Base-by-base conservation (phyloP, 1,140 invertebrate species). In the Mactra quadrangularis region DNA sequence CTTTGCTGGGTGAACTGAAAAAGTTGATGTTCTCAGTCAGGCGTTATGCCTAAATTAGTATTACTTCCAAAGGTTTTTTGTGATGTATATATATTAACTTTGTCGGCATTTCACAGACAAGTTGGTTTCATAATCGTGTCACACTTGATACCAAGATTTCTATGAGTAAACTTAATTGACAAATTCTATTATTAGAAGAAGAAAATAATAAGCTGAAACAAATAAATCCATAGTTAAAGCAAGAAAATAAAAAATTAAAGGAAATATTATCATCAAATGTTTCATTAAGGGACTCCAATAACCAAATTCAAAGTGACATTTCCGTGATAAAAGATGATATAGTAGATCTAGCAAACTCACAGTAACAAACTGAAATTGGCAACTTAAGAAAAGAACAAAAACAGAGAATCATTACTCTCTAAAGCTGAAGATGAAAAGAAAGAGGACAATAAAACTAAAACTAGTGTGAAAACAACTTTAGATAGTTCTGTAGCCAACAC, bases 201-300 rank as follows among this genome's bases (percentile, higher is more conserved):
- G 55, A 57, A 57, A 57, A 6, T 6, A 57, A 57, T 3, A 57
- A 57, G 31, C 27, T 57, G 9, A 57, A 57, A 29, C n/a, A 57
- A 3, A 57, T 29, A 25, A 27, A 27, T 29, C 55, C 27, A 29
- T 57, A 22, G 9, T 57, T 57, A 57, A 57, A 57, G 17, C 55
- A 27, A 17, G 55, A 57, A 29, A 57, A 57, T 27, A 57, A 57
- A 57, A 29, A 11, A 25, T 17, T 57, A 1, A 7, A 29, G 17
- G 55, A 25, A 27, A 29, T 29, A 29, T 7, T 57, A 7, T 9
- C 55, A 6, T 9, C 22, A 57, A 9, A 29, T 17, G 25, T 29
- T 9, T 29, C n/a, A 25, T 7, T 29, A 6, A 7, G 31, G 31
- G 55, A 57, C 4, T 29, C 4, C 31, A 27, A 7, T 17, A 17